These are phyloP conservation scores for Pangasianodon hypophthalmus DNA, from an alignment of 2,113 vertebrate species.

Conservation along the genomic window DNA sequence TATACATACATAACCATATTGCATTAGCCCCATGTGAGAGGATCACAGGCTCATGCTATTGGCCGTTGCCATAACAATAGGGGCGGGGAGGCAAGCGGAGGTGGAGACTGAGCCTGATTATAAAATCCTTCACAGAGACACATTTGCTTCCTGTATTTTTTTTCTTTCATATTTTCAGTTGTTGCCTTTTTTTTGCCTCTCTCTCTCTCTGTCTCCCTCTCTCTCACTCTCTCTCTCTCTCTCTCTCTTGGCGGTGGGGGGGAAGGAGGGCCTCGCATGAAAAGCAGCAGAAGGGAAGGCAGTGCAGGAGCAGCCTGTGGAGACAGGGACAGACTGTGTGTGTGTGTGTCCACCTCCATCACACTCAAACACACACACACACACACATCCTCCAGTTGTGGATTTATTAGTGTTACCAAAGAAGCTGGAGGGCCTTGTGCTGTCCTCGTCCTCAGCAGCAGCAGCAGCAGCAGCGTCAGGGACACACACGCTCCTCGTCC, in stretches of 20 bases:
- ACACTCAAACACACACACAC: slow-evolving; percentile 34
- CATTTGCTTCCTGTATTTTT: slow-evolving; percentile 61
- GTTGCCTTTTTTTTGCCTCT: slow-evolving; percentile 19
- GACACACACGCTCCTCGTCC: slow-evolving; percentile 40
- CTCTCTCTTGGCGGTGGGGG: slow-evolving; percentile 24
- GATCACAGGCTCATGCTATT: slow-evolving; percentile 61
- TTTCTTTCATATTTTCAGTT: slow-evolving; percentile 51
- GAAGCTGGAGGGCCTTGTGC: slow-evolving; percentile 47
- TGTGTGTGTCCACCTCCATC: slow-evolving; percentile 11
- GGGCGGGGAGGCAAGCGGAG: slow-evolving; percentile 63
- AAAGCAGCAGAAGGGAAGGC: slow-evolving; percentile 42
- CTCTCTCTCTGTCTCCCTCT: slow-evolving; percentile 37
- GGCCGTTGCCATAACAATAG: slow-evolving; percentile 75
- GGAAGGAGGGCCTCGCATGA: slow-evolving; percentile 17
- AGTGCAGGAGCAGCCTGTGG: slow-evolving; percentile 43
- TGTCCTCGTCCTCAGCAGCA: slow-evolving; percentile 30
- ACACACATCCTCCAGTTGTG: slow-evolving; percentile 47
- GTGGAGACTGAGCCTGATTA: slow-evolving; percentile 69
- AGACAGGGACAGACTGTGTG: slow-evolving; percentile 27
- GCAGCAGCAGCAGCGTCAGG: slow-evolving; percentile 24
- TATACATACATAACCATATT: slow-evolving; percentile 49
- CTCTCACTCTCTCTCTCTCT: slow-evolving; percentile 29
- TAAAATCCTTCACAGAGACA: slow-evolving; percentile 69
- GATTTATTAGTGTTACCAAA: slow-evolving; percentile 50
- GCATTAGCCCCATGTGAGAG: slow-evolving; percentile 56